Evolutionary conservation across 1,140 invertebrate genomes (phyloP).

Genomic region (Portunus trituberculatus): DNA sequence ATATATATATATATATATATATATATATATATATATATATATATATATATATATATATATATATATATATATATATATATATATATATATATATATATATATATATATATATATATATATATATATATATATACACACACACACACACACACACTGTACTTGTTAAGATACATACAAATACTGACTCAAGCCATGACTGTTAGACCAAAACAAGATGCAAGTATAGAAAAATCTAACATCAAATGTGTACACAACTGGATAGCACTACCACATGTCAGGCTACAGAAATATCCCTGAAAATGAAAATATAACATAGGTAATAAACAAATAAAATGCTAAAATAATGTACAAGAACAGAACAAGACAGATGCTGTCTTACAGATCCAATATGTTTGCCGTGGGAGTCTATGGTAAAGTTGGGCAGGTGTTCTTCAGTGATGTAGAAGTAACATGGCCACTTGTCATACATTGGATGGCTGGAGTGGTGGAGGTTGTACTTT

Average conservation of each 20-base stretch:
- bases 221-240: no score
- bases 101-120: slow-evolving; percentile 79
- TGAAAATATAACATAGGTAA: no score
- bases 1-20: slow-evolving; percentile 55
- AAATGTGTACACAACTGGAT: no score
- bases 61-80: slow-evolving; percentile 3
- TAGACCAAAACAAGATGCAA: no score
- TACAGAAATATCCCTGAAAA: no score
- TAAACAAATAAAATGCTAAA: not conserved
- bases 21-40: slow-evolving; percentile 29
- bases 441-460: slow-evolving; percentile 72
- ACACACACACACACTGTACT: not conserved
- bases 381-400: slow-evolving; percentile 73
- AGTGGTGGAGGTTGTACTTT: slow-evolving; percentile 67
- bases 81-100: slow-evolving; percentile 41
- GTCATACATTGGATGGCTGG: slow-evolving; percentile 69
- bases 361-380: slow-evolving; percentile 62
- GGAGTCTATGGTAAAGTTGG: slow-evolving; percentile 66
- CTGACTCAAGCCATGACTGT: no score
- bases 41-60: slow-evolving; percentile 49
- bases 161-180: slow-evolving; percentile 30
- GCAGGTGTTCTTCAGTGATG: slow-evolving; percentile 64
- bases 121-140: slow-evolving; percentile 15
- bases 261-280: no score
- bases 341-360: not conserved